phyloP scores from a whole-genome alignment of 2,888 invertebrate genomes.

The Scaptomyza flava region DNA sequence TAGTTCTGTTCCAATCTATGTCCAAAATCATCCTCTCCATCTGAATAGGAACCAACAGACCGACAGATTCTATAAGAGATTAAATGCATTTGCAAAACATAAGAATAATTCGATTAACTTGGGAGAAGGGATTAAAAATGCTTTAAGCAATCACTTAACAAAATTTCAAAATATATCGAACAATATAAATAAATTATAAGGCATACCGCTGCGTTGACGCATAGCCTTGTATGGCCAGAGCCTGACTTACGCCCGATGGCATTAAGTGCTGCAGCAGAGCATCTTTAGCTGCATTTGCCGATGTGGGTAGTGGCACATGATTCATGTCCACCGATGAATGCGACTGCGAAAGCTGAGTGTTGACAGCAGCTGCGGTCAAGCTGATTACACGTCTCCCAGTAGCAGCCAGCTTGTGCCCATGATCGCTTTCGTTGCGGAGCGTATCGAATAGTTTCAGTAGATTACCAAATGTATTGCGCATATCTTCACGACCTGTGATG shows the following conservation, averaged over 20 bases:
- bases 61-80: slow-evolving; percentile 71
- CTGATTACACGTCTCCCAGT: slow-evolving; percentile 52
- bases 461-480: slow-evolving; percentile 81
- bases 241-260: slow-evolving; percentile 61
- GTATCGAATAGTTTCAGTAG: slow-evolving; percentile 77
- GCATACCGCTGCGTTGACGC: slow-evolving; percentile 69
- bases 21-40: slow-evolving; percentile 76
- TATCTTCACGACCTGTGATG: slow-evolving; percentile 77
- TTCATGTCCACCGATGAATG: slow-evolving; percentile 82
- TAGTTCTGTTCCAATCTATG: slow-evolving; percentile 69
- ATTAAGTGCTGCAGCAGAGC: slow-evolving; percentile 60
- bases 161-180: neutral
- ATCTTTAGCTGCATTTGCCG: slow-evolving; percentile 63
- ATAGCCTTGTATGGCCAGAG: slow-evolving; percentile 69
- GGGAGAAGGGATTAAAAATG: neutral
- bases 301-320: slow-evolving; percentile 73
- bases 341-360: slow-evolving; percentile 72
- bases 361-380: slow-evolving; percentile 35
- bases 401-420: slow-evolving; percentile 9
- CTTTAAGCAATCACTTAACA: neutral
- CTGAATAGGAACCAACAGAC: slow-evolving; percentile 83
- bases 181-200: neutral
- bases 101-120: neutral
- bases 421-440: slow-evolving; percentile 56
- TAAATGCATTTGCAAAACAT: neutral